These are phyloP conservation scores for Paracanthobrama guichenoti DNA, from an alignment of 2,113 vertebrate species.

Conservation along the genomic window DNA sequence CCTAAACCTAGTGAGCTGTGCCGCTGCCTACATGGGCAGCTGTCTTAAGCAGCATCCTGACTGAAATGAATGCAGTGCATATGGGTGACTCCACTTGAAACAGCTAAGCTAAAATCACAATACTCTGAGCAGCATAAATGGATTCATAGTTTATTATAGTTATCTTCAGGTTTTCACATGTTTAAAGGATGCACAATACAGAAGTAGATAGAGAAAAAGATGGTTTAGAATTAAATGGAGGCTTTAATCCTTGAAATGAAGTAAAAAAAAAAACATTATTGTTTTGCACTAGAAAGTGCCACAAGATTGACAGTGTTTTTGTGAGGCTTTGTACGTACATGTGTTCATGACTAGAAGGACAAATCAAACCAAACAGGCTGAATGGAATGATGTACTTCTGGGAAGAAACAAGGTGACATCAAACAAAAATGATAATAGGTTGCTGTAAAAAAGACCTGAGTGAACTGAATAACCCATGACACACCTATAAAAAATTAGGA, in stretches of 20 bases:
- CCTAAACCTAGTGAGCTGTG: not conserved
- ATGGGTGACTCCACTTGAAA: not conserved
- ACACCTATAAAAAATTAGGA: not conserved
- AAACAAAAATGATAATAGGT: constrained; percentile 13
- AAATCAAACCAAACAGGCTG: not conserved
- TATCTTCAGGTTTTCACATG: no score
- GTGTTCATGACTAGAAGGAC: constrained; percentile 9
- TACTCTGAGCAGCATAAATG: no score
- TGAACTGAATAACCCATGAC: constrained; percentile 1
- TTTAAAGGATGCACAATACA: not conserved
- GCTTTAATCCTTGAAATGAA: not conserved
- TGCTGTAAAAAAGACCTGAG: constrained; percentile 15
- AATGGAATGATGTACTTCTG: not conserved
- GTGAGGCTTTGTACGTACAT: not conserved
- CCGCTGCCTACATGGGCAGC: not conserved
- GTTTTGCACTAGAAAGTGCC: not conserved
- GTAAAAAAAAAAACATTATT: not conserved
- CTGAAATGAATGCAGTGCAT: not conserved
- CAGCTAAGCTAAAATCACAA: no score
- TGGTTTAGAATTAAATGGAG: not conserved
- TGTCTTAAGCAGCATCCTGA: not conserved
- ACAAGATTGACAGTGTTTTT: not conserved
- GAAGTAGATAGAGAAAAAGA: not conserved
- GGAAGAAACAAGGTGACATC: constrained; percentile 15
- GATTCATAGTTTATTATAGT: no score